Evolutionary conservation across 1,140 invertebrate genomes (phyloP).

Genomic region (Pseudobourletiella spinata): DNA sequence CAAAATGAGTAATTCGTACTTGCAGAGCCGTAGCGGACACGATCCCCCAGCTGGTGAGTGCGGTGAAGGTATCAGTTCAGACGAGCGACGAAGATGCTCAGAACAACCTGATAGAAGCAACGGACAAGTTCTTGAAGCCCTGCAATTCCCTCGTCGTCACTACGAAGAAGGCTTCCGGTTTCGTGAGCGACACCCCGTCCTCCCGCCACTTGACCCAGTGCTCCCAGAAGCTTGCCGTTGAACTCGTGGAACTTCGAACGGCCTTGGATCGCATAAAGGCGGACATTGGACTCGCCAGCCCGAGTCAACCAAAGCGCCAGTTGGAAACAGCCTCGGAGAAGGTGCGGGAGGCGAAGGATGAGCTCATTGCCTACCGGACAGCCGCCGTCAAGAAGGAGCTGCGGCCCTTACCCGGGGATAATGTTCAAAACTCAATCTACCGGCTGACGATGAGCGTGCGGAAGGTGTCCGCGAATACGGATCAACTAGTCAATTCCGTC

Average conservation of each 20-base stretch:
- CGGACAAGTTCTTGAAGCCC: slow-evolving; percentile 73
- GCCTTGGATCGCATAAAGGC: slow-evolving; percentile 74
- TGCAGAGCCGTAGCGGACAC: slow-evolving; percentile 56
- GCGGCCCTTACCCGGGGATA: slow-evolving; percentile 57
- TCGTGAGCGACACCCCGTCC: slow-evolving; percentile 68
- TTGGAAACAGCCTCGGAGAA: slow-evolving; percentile 59
- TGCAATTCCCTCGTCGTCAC: slow-evolving; percentile 40
- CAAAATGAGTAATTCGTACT: too few relatives aligned
- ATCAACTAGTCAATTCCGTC: slow-evolving; percentile 28
- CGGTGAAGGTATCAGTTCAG: slow-evolving; percentile 62
- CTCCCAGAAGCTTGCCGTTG: slow-evolving; percentile 63
- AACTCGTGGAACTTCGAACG: slow-evolving; percentile 67
- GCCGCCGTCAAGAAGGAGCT: slow-evolving; percentile 61
- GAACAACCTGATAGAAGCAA: slow-evolving; percentile 72
- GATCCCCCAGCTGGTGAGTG: slow-evolving; percentile 71
- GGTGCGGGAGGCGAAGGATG: slow-evolving; percentile 66
- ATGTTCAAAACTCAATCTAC: slow-evolving; percentile 32
- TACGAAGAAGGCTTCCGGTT: slow-evolving; percentile 72
- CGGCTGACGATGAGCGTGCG: slow-evolving; percentile 28
- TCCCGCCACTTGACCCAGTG: slow-evolving; percentile 61
- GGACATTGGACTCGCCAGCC: slow-evolving; percentile 65
- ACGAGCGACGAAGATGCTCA: slow-evolving; percentile 65
- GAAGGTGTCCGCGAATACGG: slow-evolving; percentile 21
- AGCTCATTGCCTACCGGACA: slow-evolving; percentile 68
- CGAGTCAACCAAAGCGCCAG: slow-evolving; percentile 38